A percentile compares a stretch with the other conserved stretches of the same genome.
Evolutionary conservation across 1,140 invertebrate genomes (phyloP).

Genomic region (Neodiprion lecontei): DNA sequence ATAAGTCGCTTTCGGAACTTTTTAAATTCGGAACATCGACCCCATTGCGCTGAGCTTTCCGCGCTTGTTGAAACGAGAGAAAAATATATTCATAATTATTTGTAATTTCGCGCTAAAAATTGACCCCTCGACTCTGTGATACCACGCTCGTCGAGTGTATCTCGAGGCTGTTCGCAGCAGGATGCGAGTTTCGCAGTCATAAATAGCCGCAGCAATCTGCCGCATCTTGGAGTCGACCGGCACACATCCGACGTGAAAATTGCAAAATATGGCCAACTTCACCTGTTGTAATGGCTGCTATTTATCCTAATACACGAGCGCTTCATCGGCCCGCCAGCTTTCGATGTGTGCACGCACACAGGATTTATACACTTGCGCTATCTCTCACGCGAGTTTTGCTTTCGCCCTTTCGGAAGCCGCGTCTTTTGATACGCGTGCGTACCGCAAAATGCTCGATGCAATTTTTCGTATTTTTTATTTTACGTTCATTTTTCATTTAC

Average conservation of each 20-base stretch:
- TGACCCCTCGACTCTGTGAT: too few species aligned
- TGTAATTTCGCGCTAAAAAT: too few species aligned
- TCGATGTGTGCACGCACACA: neutral
- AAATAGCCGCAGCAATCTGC: slow-evolving; percentile 43
- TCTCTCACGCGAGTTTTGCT: neutral
- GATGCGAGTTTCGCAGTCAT: slow-evolving; percentile 36
- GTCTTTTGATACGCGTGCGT: neutral
- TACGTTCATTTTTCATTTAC: too few species aligned
- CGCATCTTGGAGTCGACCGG: slow-evolving; percentile 28
- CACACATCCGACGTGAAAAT: slow-evolving; percentile 42
- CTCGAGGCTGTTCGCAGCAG: slow-evolving; percentile 21
- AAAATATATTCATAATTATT: too few species aligned
- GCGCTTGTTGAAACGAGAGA: too few species aligned
- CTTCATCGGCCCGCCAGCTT: neutral
- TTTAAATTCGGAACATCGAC: too few species aligned
- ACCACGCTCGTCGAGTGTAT: neutral
- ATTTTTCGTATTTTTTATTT: too few species aligned
- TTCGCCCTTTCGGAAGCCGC: neutral
- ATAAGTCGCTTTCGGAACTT: too few species aligned
- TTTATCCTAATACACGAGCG: slow-evolving; percentile 42
- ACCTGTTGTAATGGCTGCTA: slow-evolving; percentile 45
- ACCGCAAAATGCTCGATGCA: too few species aligned
- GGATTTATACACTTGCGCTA: too few species aligned
- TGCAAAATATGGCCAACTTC: slow-evolving; percentile 44
- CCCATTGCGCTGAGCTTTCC: too few species aligned